Base-by-base conservation (phyloP, 2,888 invertebrate genomes). In the Cataglyphis altisquamis region DNA sequence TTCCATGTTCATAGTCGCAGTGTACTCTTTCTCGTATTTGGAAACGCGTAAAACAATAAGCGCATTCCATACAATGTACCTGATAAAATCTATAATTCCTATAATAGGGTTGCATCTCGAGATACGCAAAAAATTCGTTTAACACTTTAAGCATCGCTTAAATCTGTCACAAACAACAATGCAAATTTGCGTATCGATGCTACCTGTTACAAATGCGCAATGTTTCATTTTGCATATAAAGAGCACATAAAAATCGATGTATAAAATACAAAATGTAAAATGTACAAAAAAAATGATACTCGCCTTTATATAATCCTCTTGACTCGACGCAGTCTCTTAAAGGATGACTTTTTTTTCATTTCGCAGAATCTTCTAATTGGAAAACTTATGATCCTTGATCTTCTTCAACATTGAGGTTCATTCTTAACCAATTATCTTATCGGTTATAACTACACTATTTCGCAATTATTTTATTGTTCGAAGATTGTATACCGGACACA, bases 251-350 rank as follows among this genome's bases (percentile, higher is more conserved):
- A 32, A 60, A 8, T 36, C n/a, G 45, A 68, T 18, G 55, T n/a
- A 36, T 67, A 64, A 60, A 29, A 57, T 67, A 67, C 62, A 32
- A 2, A 64, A 74, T 75, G 21, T 85, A 83, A 57, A 52, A 52
- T 52, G 52, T 52, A n/a, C n/a, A 52, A 52, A 84, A 81, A 88
- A 87, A 36, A 64, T 77, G 87, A 92, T 92, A 92, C 92, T 92
- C 92, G 92, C 92, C 92, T 92, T 91, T 82, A 75, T 68, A 64
- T 84, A 45, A 21, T 88, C 89, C 85, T 89, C 88, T 88, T 89
- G 86, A 29, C 67, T 55, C 81, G 67, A 52, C 3, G 86, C 83
- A 66, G 67, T 83, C 75, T 70, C 60, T 83, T 72, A 66, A 45
- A 10, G 67, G 88, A 81, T 36, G 86, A 72, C 57, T 48, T 45